These are phyloP conservation scores for Pseudochirops cupreus DNA, from an alignment of 2,797 vertebrate species.

Conservation along the genomic window DNA sequence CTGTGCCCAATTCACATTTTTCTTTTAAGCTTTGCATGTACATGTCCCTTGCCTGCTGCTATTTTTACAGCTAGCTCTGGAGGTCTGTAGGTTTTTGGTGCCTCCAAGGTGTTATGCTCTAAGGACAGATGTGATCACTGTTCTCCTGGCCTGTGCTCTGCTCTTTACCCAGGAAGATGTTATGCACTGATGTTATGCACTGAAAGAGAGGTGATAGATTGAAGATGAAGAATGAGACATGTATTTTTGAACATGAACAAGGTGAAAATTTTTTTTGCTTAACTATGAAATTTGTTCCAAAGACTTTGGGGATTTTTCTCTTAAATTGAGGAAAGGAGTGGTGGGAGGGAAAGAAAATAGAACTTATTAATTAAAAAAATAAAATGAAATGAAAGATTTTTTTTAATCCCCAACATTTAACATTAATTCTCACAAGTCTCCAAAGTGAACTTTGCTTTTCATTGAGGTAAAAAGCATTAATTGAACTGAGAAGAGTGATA, in stretches of 20 bases:
- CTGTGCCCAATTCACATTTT: neutral
- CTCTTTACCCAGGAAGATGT: neutral
- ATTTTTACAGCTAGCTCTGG: neutral
- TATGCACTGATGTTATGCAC: neutral
- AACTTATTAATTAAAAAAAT: neutral
- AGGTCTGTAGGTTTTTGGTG: neutral
- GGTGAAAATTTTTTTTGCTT: neutral
- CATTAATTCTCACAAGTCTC: neutral
- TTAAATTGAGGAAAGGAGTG: neutral
- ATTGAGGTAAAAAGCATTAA: conserved; percentile 6
- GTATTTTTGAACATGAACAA: neutral
- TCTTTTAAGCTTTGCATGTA: neutral
- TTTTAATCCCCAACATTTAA: neutral
- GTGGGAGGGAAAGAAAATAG: neutral
- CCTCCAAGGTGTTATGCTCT: neutral
- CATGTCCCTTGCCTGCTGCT: neutral
- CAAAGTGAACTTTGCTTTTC: conserved; percentile 8
- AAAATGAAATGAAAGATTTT: neutral
- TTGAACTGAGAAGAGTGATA: conserved; percentile 5
- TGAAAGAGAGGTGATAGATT: neutral
- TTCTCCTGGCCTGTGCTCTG: neutral
- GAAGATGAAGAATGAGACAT: neutral
- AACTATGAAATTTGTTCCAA: neutral
- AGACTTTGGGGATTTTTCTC: neutral
- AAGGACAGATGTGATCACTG: neutral